These are phyloP conservation scores for Nannoperca australis DNA, from an alignment of 2,797 vertebrate species.

Conservation along the genomic window DNA sequence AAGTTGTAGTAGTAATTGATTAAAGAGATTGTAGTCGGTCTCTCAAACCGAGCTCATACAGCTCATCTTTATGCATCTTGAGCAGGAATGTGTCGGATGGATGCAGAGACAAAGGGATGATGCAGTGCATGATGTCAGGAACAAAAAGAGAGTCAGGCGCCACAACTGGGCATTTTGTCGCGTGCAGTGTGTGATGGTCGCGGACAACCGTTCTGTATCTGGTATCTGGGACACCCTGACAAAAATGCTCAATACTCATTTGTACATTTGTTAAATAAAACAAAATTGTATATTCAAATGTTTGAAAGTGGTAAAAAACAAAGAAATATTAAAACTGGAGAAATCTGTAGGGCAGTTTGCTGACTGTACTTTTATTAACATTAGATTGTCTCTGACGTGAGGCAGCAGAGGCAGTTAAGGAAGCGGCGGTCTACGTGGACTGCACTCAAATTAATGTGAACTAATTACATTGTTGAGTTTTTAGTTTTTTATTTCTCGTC, in stretches of 20 bases:
- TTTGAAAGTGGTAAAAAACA: background rate
- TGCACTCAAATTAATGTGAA: background rate
- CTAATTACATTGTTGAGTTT: background rate
- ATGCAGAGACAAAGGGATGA: slow-evolving; percentile 11
- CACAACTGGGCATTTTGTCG: background rate
- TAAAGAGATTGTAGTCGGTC: slow-evolving; percentile 12
- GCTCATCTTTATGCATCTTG: slow-evolving; percentile 16
- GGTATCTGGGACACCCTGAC: background rate
- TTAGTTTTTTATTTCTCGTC: no score
- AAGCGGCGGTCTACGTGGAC: no score
- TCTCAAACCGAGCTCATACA: slow-evolving; percentile 13
- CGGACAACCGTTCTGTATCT: background rate
- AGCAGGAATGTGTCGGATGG: slow-evolving; percentile 5
- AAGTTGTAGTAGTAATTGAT: slow-evolving; percentile 3
- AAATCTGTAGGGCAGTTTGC: background rate
- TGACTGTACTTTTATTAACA: background rate
- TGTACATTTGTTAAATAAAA: no score
- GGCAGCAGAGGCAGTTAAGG: background rate
- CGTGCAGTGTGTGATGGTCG: no score
- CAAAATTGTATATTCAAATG: no score
- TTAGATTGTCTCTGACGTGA: background rate
- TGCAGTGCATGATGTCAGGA: background rate
- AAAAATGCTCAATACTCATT: background rate
- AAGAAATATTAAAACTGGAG: background rate
- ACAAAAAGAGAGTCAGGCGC: background rate